Percentiles rank a stretch among this genome's conserved stretches.
Evolutionary conservation across 1,140 invertebrate genomes (phyloP).

Genomic region (Sinonovacula constricta): DNA sequence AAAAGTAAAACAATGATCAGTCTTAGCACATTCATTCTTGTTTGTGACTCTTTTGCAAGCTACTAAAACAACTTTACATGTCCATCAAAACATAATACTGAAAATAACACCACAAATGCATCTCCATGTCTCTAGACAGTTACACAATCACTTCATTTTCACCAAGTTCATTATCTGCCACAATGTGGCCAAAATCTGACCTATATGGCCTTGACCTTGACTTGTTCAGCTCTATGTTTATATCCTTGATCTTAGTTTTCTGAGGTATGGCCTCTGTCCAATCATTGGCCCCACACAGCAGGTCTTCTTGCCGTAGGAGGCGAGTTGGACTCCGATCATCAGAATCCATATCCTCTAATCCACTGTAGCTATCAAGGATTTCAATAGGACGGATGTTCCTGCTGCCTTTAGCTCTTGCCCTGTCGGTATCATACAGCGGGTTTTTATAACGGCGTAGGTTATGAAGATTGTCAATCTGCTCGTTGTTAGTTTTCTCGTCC

Average conservation of each 20-base stretch:
- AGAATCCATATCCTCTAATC: conserved; percentile 11
- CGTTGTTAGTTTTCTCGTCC: conserved; percentile 37
- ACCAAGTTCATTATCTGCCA: conserved; percentile 6
- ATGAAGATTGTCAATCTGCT: conserved; percentile 37
- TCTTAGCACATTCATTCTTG: too few species aligned
- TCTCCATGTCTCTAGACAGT: too few species aligned
- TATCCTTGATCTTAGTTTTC: conserved; percentile 35
- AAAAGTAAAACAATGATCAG: too few species aligned
- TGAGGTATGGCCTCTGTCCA: conserved; percentile 35
- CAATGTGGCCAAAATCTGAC: conserved; percentile 13
- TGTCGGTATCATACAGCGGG: conserved; percentile 37
- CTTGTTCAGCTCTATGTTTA: conserved; percentile 39
- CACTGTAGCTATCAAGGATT: conserved; percentile 14
- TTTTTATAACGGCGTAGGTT: conserved; percentile 40
- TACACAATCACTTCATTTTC: conserved; percentile 34
- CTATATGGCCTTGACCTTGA: conserved; percentile 17
- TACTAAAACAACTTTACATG: too few species aligned
- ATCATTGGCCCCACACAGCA: conserved; percentile 23
- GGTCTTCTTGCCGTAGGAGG: conserved; percentile 26
- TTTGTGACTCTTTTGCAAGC: too few species aligned
- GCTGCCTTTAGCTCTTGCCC: conserved; percentile 35
- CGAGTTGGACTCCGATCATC: conserved; percentile 20
- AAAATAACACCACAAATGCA: too few species aligned
- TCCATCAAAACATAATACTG: too few species aligned
- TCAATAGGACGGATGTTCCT: conserved; percentile 7